Evolutionary conservation across 1,140 invertebrate genomes (phyloP), one percentile per base, ranked within the genome.

Genomic region (Leptoteleia sp.): DNA sequence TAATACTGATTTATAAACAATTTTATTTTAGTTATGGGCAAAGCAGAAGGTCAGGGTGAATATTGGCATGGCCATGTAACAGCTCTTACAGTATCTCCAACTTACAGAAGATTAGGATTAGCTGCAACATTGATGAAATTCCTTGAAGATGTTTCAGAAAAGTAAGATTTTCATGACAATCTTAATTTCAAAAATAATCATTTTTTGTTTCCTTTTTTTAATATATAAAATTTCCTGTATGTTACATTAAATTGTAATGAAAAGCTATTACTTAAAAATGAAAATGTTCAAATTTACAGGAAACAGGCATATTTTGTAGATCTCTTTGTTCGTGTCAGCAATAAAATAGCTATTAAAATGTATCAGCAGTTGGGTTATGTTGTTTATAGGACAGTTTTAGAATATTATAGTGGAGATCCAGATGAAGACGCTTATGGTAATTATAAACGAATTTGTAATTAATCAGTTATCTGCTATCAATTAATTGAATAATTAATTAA

Each of bases 31-130:
- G 97, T 99, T 43, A 99, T 99, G 98, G 98, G 98, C 22, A 99
- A 99, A 90, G 95, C 97, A 7, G 98, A 99, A 92, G 98, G 98
- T 0, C 92, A 93, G 82, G 94, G 94, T 64, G 96, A 98, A 83
- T 95, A 97, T 85, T 99, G 97, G 97, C 98, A 99, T 92, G 98
- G 98, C 1, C 98, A 99, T 91, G 98, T 99, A 1, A 99, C 98
- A 12, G 98, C 98, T 9, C 90, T 99, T 4, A 98, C 97, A 19
- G 97, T 99, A n/a, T 96, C 97, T 27, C 96, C 97, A 9, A 95
- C 97, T 82, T 99, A 95, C 84, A 91, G 98, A 83, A 91, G 98
- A 80, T 87, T 98, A 5, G 97, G 97, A 3, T 89, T 99, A 42
- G 98, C 98, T 31, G 96, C 93, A 1, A 95, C 95, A 61, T 90